phyloP scores from a whole-genome alignment of 2,113 vertebrate genomes.

The Gopherus evgoodei region DNA sequence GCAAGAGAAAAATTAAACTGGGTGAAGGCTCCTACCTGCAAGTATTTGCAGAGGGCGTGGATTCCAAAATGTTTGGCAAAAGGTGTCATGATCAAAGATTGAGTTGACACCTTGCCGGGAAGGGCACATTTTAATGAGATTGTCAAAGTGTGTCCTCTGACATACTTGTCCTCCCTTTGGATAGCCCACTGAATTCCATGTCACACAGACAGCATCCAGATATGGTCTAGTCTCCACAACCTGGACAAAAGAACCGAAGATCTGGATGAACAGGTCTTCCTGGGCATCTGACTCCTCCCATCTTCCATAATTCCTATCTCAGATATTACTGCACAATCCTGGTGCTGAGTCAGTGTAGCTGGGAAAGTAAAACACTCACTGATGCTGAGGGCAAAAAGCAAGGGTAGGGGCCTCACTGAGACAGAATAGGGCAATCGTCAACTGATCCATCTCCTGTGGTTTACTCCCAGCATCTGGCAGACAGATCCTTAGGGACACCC shows the following conservation, averaged over 20 bases:
- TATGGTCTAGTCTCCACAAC: background rate
- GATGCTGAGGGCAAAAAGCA: background rate
- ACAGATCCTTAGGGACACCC: background rate
- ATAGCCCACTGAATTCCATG: background rate
- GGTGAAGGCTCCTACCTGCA: background rate
- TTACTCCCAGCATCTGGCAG: background rate
- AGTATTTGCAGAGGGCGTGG: no score
- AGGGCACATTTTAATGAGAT: no score
- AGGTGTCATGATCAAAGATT: no score
- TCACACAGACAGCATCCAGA: background rate
- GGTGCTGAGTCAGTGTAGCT: background rate
- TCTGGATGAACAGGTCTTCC: background rate
- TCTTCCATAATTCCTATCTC: background rate
- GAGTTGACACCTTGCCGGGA: no score
- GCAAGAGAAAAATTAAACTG: background rate
- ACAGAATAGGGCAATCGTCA: background rate
- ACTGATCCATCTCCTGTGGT: background rate
- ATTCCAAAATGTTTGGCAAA: no score
- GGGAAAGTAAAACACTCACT: constrained; percentile 18
- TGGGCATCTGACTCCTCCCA: background rate
- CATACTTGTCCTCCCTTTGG: background rate
- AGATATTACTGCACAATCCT: background rate
- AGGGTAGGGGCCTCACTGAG: background rate
- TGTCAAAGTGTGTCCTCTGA: no score
- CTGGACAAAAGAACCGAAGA: background rate